These are phyloP conservation scores for Eristalis pertinax DNA, from an alignment of 2,888 invertebrate species.

Conservation along the genomic window DNA sequence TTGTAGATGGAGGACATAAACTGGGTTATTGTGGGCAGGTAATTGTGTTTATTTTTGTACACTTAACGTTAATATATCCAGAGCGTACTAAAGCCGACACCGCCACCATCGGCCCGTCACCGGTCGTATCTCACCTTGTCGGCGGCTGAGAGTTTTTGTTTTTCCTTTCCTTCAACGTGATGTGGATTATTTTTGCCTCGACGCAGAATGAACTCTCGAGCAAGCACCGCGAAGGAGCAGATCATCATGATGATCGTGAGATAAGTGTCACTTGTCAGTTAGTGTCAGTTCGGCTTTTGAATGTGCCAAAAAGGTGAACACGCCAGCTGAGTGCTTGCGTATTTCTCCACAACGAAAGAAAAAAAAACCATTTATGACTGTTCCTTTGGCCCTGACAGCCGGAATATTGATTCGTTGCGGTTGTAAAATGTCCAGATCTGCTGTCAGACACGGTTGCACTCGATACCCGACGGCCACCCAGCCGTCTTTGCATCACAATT, in stretches of 20 bases:
- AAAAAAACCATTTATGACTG: not conserved
- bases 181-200: conserved; percentile 46
- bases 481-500: not conserved
- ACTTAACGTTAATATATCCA: conserved; percentile 56
- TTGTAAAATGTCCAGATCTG: not conserved
- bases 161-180: not conserved
- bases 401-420: too few relatives aligned
- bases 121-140: conserved; percentile 29
- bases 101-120: not conserved
- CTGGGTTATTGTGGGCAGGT: conserved; percentile 67
- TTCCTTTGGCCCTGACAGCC: too few relatives aligned
- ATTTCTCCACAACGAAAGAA: too few relatives aligned
- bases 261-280: conserved; percentile 66
- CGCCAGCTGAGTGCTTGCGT: not conserved
- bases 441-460: not conserved
- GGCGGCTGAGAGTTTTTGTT: conserved; percentile 13
- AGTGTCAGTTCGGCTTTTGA: conserved; percentile 38
- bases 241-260: conserved; percentile 37
- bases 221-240: not conserved
- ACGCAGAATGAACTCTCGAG: conserved; percentile 38
- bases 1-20: conserved; percentile 58
- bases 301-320: conserved; percentile 23
- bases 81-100: conserved; percentile 15
- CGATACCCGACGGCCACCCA: not conserved
- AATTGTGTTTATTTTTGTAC: conserved; percentile 71